Evolutionary conservation across 2,797 vertebrate genomes (phyloP).

Genomic region (Enteromius afrohamiltoni): DNA sequence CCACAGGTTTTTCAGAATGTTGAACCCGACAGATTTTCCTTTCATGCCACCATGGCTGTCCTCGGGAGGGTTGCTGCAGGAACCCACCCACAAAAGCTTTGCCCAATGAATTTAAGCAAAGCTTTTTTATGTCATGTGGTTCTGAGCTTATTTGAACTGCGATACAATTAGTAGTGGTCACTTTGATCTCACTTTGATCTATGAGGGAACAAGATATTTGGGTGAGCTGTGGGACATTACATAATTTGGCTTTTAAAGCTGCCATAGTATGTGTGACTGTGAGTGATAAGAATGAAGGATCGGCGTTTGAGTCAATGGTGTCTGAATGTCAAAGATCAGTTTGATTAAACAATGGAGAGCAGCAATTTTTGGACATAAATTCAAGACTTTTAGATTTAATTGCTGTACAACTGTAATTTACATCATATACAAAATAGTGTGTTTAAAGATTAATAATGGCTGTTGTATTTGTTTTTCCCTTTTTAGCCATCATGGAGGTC

Average conservation of each 20-base stretch:
- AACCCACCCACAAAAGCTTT: not conserved
- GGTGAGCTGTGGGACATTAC: conserved; percentile 39
- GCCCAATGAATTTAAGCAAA: not conserved
- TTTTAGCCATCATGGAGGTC: conserved; percentile 94
- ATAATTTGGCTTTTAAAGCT: conserved; percentile 28
- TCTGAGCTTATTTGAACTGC: conserved; percentile 27
- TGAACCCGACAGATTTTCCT: not conserved
- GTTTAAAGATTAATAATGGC: conserved; percentile 28
- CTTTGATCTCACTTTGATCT: conserved; percentile 49
- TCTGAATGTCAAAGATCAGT: not conserved
- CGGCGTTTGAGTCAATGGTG: not conserved
- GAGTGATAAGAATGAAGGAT: not conserved
- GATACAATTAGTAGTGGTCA: conserved; percentile 24
- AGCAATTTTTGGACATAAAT: not conserved
- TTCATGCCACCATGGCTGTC: not conserved
- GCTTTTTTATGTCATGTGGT: conserved; percentile 37
- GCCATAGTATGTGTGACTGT: not conserved
- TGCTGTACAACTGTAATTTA: conserved; percentile 13
- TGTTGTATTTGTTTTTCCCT: conserved; percentile 57
- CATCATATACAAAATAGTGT: conserved; percentile 9
- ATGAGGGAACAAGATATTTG: conserved; percentile 17
- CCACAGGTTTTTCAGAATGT: not conserved
- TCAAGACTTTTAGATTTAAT: not conserved
- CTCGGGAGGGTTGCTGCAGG: not conserved
- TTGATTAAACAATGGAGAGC: not conserved